phyloP scores from a whole-genome alignment of 2,888 invertebrate species.

The Netelia virgata region DNA sequence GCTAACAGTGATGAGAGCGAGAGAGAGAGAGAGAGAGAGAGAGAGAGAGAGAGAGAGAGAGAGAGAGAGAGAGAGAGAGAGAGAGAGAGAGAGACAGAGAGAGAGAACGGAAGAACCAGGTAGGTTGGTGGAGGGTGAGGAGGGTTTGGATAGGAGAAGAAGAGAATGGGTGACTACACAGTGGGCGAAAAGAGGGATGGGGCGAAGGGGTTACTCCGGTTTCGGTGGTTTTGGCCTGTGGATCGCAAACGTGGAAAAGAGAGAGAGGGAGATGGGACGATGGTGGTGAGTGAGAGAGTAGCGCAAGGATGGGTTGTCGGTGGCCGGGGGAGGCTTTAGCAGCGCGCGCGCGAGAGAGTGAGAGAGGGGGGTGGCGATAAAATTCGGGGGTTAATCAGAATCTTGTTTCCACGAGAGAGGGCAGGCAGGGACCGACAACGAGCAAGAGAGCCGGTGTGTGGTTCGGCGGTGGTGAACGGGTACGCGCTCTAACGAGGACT shows the following conservation, averaged over 20 bases:
- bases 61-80: not conserved
- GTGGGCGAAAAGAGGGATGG: not conserved
- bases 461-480: conserved; percentile 43
- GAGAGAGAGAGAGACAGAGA: not conserved
- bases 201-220: conserved; percentile 56
- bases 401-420: conserved; percentile 77
- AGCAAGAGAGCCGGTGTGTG: conserved; percentile 19
- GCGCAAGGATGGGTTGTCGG: not conserved
- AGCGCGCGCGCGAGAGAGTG: conserved; percentile 24
- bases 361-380: conserved; percentile 74
- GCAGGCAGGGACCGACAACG: conserved; percentile 14
- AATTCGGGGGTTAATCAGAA: conserved; percentile 82
- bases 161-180: conserved; percentile 20
- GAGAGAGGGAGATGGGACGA: not conserved
- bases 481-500: conserved; percentile 67
- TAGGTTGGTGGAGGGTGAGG: not conserved
- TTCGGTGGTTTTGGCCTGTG: conserved; percentile 63
- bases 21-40: conserved; percentile 23
- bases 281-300: not conserved
- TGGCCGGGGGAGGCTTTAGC: conserved; percentile 7
- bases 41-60: conserved; percentile 11
- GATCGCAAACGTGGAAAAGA: conserved; percentile 63
- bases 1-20: conserved; percentile 45
- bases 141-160: not conserved
- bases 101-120: conserved; percentile 2